Evolutionary conservation across 2,113 vertebrate species (phyloP), one percentile per base, ranked within the genome.

Genomic region (Chroicocephalus ridibundus): DNA sequence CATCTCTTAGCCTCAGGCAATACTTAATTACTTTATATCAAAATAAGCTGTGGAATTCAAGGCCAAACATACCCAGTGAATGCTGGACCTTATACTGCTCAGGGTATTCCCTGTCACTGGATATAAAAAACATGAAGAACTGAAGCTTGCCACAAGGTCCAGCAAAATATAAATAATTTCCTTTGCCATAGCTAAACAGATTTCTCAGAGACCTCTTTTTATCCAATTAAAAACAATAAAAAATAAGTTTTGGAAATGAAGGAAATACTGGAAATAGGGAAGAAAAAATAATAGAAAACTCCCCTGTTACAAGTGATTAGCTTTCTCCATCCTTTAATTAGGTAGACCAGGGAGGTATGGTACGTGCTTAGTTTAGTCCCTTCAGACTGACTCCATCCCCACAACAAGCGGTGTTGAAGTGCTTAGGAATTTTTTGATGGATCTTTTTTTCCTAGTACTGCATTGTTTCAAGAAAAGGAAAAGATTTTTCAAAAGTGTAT

Each of bases 31-130:
- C 34, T 36, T 90, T 94, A 40, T 60, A 79, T 51, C 13, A 61
- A 84, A 86, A 86, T 78, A 55, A 76, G 5, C 38, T 81, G 26
- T 61, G 44, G 38, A 90, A 93, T 81, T 79, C 54, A 60, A 81
- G 34, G 38, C 25, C 65, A 76, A 55, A 70, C 12, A 40, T 65
- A 66, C 10, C 15, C 51, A 81, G 52, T 52, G 58, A 72, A 57
- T 82, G 27, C 9, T 93, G 34, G 20, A 47, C 7, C 24, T 85
- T 36, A 25, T 46, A 13, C 11, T 61, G 29, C 15, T 74, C 13
- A 34, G 13, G 11, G 55, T 58, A 58, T 66, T 86, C 54, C 26
- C 12, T 88, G 27, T 72, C 5, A 0, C 21, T 12, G 20, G 14
- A 5, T 55, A 31, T 36, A 54, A 86, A 88, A 82, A 44, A 3